Evolutionary conservation across 2,797 vertebrate species (phyloP).

Genomic region (Sebastes oblongus): DNA sequence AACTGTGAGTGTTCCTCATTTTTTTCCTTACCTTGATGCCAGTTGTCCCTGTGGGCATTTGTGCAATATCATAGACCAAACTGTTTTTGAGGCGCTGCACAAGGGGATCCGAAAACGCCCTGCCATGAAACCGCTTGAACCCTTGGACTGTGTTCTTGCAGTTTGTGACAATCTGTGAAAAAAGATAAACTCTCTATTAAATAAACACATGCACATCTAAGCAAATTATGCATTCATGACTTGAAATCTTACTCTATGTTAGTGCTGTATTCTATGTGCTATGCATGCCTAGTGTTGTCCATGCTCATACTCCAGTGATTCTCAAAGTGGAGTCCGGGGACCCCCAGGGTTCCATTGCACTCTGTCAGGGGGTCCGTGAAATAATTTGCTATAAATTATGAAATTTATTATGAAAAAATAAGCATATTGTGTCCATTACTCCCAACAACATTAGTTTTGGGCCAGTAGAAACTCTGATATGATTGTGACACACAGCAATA

Average conservation of each 20-base stretch:
- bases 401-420: too few relatives aligned
- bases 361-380: too few relatives aligned
- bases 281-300: not conserved
- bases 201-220: not conserved
- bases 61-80: constrained; percentile 92
- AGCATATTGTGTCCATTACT: too few relatives aligned
- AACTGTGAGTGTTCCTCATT: not conserved
- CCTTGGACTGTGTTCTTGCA: constrained; percentile 98
- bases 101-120: constrained; percentile 94
- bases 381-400: too few relatives aligned
- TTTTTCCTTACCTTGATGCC: constrained; percentile 90
- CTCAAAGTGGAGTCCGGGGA: too few relatives aligned
- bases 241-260: not conserved
- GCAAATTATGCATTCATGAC: not conserved
- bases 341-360: too few relatives aligned
- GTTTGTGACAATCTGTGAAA: constrained; percentile 92
- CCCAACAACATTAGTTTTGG: too few relatives aligned
- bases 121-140: constrained; percentile 97
- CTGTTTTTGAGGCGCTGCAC: constrained; percentile 90
- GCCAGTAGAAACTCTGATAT: too few relatives aligned
- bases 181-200: not conserved
- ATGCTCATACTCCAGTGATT: not conserved
- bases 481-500: too few relatives aligned
- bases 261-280: not conserved
- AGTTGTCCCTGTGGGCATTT: constrained; percentile 92